phyloP scores from a whole-genome alignment of 2,113 vertebrate genomes.

The Toxotes jaculatrix region DNA sequence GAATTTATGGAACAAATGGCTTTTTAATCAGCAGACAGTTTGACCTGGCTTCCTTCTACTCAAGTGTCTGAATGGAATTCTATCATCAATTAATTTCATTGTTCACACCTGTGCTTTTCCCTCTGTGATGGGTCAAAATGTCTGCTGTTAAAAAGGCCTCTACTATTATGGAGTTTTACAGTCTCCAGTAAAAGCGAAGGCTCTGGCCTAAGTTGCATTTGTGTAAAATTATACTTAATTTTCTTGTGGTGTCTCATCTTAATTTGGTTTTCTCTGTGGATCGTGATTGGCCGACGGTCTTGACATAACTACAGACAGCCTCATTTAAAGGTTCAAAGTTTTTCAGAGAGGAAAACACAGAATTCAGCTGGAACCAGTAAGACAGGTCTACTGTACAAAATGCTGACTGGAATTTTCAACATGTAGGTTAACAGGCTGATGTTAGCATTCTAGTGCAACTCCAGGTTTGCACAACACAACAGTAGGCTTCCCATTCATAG shows the following conservation, averaged over 20 bases:
- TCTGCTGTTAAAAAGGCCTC: not conserved
- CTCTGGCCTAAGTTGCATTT: not conserved
- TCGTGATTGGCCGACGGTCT: not conserved
- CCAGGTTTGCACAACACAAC: not conserved
- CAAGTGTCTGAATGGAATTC: not conserved
- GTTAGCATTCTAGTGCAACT: slow-evolving; percentile 28
- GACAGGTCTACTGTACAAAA: not conserved
- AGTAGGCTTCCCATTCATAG: slow-evolving; percentile 12
- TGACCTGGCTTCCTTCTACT: not conserved
- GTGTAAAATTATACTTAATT: not conserved
- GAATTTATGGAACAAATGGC: not conserved
- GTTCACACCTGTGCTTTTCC: slow-evolving; percentile 4
- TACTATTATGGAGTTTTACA: no score
- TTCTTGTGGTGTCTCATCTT: not conserved
- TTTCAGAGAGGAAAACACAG: not conserved
- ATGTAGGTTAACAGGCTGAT: slow-evolving; percentile 50
- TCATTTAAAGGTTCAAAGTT: not conserved
- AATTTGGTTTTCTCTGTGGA: not conserved
- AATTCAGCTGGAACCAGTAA: not conserved
- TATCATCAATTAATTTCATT: not conserved
- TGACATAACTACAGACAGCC: not conserved
- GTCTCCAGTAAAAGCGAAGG: not conserved
- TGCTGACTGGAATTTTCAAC: slow-evolving; percentile 29
- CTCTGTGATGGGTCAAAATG: not conserved
- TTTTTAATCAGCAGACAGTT: not conserved